A percentile compares a stretch with the other conserved stretches of the same genome.
Conservation (phyloP, 1,140 invertebrate species). For the Saccostrea cuccullata region DNA sequence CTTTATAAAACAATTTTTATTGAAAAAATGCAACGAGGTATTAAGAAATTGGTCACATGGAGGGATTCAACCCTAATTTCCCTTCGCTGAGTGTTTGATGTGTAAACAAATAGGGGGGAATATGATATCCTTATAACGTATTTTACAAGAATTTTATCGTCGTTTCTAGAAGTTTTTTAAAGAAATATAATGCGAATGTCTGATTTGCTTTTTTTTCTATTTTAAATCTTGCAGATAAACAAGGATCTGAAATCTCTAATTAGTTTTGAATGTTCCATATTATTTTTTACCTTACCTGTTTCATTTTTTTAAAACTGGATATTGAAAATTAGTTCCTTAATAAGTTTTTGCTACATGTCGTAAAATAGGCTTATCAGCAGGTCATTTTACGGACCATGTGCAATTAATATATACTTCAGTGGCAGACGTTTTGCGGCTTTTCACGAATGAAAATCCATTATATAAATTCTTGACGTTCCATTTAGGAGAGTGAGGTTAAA, state of each 20-base stretch:
- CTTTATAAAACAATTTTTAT: background rate
- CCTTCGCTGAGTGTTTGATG: background rate
- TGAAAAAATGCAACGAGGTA: background rate
- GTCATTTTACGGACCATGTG: slow-evolving; percentile 21
- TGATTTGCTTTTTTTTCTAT: background rate
- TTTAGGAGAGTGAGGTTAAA: background rate
- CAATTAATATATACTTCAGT: slow-evolving; percentile 19
- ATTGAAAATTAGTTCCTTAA: background rate
- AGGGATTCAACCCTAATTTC: background rate
- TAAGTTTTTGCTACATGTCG: background rate
- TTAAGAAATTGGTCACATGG: background rate
- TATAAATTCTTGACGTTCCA: slow-evolving; percentile 1
- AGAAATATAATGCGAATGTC: background rate
- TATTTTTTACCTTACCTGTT: background rate
- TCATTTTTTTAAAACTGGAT: background rate
- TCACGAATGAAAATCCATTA: background rate
- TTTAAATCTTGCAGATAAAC: background rate
- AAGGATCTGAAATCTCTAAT: background rate
- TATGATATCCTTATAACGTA: background rate
- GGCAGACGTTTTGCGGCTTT: background rate
- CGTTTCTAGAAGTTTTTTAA: background rate
- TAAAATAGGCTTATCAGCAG: background rate
- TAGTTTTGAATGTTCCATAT: background rate
- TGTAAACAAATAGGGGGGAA: background rate
- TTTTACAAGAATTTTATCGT: background rate